phyloP scores from a whole-genome alignment of 2,888 invertebrate species.

The Abrostola tripartita region DNA sequence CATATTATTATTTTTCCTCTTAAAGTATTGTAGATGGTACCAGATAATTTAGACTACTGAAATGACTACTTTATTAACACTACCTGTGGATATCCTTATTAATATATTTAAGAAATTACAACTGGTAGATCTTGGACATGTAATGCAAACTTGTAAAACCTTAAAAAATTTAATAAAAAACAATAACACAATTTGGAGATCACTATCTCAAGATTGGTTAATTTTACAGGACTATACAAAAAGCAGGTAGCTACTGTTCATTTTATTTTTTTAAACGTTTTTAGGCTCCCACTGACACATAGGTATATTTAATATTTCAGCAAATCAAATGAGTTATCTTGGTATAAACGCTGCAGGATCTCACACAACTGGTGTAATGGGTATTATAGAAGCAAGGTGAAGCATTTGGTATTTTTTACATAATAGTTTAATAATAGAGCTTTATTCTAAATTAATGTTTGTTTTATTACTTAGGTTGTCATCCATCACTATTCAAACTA shows the following conservation, averaged over 20 bases:
- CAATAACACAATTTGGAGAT: constrained; percentile 75
- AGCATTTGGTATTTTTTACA: neutral
- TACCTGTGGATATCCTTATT: constrained; percentile 76
- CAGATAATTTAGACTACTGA: constrained; percentile 6
- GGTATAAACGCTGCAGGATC: constrained; percentile 73
- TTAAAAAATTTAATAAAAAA: constrained; percentile 68
- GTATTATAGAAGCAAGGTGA: constrained; percentile 66
- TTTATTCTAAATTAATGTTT: neutral
- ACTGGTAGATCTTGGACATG: constrained; percentile 69
- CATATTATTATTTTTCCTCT: neutral
- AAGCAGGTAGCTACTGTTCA: constrained; percentile 52
- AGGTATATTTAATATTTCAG: constrained; percentile 20
- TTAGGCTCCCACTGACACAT: neutral
- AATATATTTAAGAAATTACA: constrained; percentile 70
- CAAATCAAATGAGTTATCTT: constrained; percentile 44
- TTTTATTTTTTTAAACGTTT: neutral
- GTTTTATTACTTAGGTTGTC: constrained; percentile 65
- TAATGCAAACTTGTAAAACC: constrained; percentile 76
- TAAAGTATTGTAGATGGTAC: neutral
- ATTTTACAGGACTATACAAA: constrained; percentile 57
- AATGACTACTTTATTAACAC: constrained; percentile 48
- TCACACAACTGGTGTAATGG: constrained; percentile 81
- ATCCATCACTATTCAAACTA: constrained; percentile 72
- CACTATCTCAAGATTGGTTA: constrained; percentile 57
- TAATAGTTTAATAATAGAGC: neutral